These are phyloP conservation scores for Plebejus anna DNA, from an alignment of 2,888 invertebrate genomes.

Conservation along the genomic window DNA sequence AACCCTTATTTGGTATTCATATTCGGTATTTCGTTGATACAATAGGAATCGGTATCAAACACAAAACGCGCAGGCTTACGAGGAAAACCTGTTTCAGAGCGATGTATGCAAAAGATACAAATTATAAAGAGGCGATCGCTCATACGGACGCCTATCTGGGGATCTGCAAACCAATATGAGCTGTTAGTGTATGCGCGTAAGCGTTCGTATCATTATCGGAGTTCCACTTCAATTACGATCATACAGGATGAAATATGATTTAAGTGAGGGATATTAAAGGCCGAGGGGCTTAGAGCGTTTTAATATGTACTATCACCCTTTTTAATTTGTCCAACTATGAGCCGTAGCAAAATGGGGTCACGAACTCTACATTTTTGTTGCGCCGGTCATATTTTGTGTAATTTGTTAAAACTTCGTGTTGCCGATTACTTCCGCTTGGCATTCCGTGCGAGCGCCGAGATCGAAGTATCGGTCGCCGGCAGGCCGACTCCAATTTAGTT, in stretches of 20 bases:
- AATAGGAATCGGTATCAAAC: constrained; percentile 71
- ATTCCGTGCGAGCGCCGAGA: constrained; percentile 79
- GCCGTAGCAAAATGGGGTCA: constrained; percentile 68
- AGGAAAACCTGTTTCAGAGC: constrained; percentile 75
- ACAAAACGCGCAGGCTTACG: constrained; percentile 62
- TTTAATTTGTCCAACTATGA: constrained; percentile 75
- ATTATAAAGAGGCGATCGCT: constrained; percentile 78
- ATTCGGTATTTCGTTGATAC: constrained; percentile 77
- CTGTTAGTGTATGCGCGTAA: constrained; percentile 56
- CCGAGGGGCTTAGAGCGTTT: constrained; percentile 74
- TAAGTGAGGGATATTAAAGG: constrained; percentile 79
- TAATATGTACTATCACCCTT: constrained; percentile 75
- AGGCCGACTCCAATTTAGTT: constrained; percentile 78
- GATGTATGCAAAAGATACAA: constrained; percentile 76
- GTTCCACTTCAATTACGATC: constrained; percentile 75
- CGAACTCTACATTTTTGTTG: constrained; percentile 48
- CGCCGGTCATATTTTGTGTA: constrained; percentile 58
- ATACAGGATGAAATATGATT: constrained; percentile 78
- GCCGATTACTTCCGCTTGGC: constrained; percentile 79
- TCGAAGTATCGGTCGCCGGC: constrained; percentile 77
- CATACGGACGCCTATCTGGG: constrained; percentile 57
- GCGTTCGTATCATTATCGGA: constrained; percentile 55
- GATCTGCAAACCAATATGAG: constrained; percentile 53
- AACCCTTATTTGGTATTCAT: constrained; percentile 80
- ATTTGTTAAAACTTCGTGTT: constrained; percentile 74